Conservation (phyloP, 2,113 vertebrate genomes). For the Otolemur garnettii region DNA sequence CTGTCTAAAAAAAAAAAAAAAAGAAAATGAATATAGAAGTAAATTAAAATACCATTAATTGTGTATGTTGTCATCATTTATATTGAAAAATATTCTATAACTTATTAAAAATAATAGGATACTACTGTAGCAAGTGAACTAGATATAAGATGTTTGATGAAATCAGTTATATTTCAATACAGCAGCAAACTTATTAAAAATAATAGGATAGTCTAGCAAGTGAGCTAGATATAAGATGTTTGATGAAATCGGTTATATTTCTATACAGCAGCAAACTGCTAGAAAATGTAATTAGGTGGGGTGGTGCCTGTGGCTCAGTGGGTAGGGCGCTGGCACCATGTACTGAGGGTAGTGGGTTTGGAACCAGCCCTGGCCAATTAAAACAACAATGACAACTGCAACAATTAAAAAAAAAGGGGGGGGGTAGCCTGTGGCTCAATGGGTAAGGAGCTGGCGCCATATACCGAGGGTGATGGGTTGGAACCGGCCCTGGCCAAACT, state of each 20-base stretch:
- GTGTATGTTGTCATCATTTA: not conserved
- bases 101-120: not conserved
- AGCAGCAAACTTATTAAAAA: constrained; percentile 24
- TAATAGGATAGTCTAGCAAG: not conserved
- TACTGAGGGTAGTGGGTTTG: too few species aligned
- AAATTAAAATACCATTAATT: not conserved
- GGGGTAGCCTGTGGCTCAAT: too few species aligned
- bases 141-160: not conserved
- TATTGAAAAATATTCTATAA: not conserved
- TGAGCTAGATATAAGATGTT: not conserved
- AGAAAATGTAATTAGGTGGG: not conserved
- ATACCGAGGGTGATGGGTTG: too few species aligned
- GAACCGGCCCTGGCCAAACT: too few species aligned
- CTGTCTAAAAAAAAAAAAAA: too few species aligned
- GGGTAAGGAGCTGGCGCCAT: too few species aligned
- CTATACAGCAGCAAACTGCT: not conserved
- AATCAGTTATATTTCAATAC: not conserved
- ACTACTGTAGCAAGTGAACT: not conserved
- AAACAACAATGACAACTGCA: too few species aligned
- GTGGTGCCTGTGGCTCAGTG: too few species aligned
- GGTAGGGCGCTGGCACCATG: too few species aligned
- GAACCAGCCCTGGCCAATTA: too few species aligned
- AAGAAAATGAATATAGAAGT: not conserved
- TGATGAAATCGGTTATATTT: not conserved
- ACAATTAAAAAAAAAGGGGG: too few species aligned